These are phyloP conservation scores for Matsumurasca onukii DNA, from an alignment of 1,140 invertebrate species.

Conservation along the genomic window DNA sequence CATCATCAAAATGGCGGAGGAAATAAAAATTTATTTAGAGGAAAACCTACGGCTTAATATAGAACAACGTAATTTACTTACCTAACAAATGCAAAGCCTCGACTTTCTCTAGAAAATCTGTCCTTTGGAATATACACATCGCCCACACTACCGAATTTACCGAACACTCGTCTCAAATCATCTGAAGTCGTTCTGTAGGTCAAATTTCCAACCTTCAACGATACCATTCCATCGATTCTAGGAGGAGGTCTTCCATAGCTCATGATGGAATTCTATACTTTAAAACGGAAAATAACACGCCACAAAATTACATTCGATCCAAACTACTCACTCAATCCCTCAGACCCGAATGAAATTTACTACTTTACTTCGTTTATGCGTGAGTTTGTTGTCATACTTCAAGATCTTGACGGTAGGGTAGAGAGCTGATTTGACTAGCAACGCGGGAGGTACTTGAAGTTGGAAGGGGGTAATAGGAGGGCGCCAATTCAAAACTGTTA, in stretches of 20 bases:
- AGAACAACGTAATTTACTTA: too few species aligned
- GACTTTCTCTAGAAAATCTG: constrained; percentile 89
- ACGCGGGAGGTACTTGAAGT: not conserved
- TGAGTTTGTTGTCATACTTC: not conserved
- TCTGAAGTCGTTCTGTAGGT: constrained; percentile 95
- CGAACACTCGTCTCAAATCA: constrained; percentile 91
- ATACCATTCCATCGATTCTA: constrained; percentile 94
- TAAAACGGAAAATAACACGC: not conserved
- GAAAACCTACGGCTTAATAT: too few species aligned
- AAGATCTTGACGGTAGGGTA: constrained; percentile 27
- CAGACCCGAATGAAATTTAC: not conserved
- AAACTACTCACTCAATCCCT: not conserved
- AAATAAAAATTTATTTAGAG: too few species aligned
- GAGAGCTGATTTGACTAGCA: not conserved
- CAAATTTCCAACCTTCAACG: constrained; percentile 96
- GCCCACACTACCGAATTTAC: constrained; percentile 95
- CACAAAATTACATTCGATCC: not conserved
- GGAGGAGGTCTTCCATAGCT: constrained; percentile 89
- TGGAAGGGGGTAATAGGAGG: not conserved
- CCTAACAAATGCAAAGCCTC: constrained; percentile 97
- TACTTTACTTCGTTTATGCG: too few species aligned
- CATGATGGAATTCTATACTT: constrained; percentile 52
- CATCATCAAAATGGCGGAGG: too few species aligned
- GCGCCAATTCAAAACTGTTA: constrained; percentile 18
- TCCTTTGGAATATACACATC: constrained; percentile 98